Percentiles rank a stretch among this genome's conserved stretches.
These are phyloP conservation scores for Steatornis caripensis DNA, from an alignment of 2,113 vertebrate species.

Conservation along the genomic window DNA sequence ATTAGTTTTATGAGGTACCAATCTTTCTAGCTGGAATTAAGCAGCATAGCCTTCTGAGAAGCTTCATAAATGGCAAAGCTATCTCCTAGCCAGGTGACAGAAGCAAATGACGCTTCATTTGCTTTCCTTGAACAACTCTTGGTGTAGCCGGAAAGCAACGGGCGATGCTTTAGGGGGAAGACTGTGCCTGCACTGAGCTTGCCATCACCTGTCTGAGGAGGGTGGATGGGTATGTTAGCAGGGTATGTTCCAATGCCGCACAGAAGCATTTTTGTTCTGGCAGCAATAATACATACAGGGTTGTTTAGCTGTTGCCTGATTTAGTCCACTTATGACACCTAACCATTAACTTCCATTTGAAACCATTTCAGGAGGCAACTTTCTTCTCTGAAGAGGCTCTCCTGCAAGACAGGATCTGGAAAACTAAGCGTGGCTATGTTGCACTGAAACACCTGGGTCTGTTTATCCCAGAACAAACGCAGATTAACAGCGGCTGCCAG, in stretches of 20 bases:
- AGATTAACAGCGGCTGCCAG: fast-evolving
- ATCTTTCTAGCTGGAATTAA: not conserved
- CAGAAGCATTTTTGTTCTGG: not conserved
- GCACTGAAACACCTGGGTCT: not conserved
- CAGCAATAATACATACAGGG: not conserved
- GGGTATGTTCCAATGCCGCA: not conserved
- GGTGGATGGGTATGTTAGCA: not conserved
- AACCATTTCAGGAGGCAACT: not conserved
- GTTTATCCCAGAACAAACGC: not conserved
- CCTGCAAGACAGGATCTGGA: not conserved
- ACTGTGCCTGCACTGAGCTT: not conserved
- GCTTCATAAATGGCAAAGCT: not conserved
- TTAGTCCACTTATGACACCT: not conserved
- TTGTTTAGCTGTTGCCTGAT: not conserved
- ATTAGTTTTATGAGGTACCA: not conserved
- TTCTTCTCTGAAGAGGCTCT: not conserved
- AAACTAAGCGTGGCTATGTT: not conserved
- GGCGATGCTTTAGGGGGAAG: not conserved
- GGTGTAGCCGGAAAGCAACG: not conserved
- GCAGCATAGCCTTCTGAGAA: not conserved
- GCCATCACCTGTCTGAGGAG: not conserved
- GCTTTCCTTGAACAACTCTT: not conserved
- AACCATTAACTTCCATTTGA: not conserved
- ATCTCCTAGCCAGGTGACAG: not conserved
- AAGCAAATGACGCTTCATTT: not conserved